Evolutionary conservation across 2,888 invertebrate species (phyloP).

Genomic region (Odontocolon sp.): DNA sequence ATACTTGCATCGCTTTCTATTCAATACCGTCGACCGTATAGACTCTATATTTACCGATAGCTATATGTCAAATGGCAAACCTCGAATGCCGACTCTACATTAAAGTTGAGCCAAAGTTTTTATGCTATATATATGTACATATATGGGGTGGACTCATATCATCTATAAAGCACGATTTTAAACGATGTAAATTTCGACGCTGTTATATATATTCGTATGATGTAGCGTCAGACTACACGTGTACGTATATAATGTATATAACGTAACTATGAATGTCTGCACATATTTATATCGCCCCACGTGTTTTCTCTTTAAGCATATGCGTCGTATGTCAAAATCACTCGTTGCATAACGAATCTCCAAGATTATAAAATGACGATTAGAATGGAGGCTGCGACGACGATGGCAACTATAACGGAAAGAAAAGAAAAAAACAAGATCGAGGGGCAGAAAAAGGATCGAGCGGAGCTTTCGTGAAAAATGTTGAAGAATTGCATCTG

Average conservation of each 20-base stretch:
- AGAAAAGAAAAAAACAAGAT: background rate
- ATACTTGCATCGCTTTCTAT: too few relatives aligned
- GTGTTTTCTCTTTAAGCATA: constrained; percentile 66
- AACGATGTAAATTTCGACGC: too few relatives aligned
- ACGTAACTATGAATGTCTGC: constrained; percentile 8
- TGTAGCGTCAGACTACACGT: too few relatives aligned
- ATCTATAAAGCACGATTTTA: background rate
- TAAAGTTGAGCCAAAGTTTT: background rate
- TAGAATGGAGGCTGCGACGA: constrained; percentile 15
- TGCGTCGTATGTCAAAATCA: constrained; percentile 70
- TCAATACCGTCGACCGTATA: too few relatives aligned
- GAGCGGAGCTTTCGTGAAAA: too few relatives aligned
- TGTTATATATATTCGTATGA: constrained; percentile 14
- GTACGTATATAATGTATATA: constrained; percentile 10
- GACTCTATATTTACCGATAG: too few relatives aligned
- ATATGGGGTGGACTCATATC: background rate
- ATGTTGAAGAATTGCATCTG: constrained; percentile 38
- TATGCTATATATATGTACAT: background rate
- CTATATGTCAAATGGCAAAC: too few relatives aligned
- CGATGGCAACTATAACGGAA: constrained; percentile 6
- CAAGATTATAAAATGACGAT: background rate
- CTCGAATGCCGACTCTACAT: too few relatives aligned
- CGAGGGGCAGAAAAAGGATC: constrained; percentile 1
- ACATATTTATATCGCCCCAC: constrained; percentile 9
- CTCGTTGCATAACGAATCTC: constrained; percentile 68